Evolutionary conservation across 2,888 invertebrate genomes (phyloP), one percentile per base, ranked within the genome.

Genomic region (Polydrusus tereticollis): DNA sequence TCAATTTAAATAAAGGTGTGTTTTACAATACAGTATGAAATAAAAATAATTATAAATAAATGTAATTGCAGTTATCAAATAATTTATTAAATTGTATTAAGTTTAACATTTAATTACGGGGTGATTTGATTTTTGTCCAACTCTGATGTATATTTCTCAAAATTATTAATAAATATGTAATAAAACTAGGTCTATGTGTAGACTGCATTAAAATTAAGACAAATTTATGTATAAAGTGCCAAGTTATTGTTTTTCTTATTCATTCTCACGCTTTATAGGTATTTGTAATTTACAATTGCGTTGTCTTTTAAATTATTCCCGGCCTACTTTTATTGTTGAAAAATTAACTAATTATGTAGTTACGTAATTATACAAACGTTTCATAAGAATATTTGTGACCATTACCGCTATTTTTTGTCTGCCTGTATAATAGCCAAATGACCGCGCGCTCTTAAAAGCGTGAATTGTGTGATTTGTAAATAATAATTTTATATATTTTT

Each of bases 311-410:
- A 63, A 71, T 65, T 71, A 71, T 58, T 71, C 70, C 65, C 65
- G 65, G 65, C 70, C 70, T 60, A 71, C 70, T 65, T 71, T 60
- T 65, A 60, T 71, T 65, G 65, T 59, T 65, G 50, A 71, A 71
- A 71, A 71, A 65, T 65, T 55, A 18, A 71, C 65, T 57, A 69
- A 69, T 69, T 43, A 43, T 5, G 6, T 50, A 50, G 12, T 50
- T 69, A 58, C 57, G 6, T 8, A 16, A 58, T 69, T 64, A 57
- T 41, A 57, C 6, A 41, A 57, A 36, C 58, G 58, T 64, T 69
- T 21, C 18, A 50, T 50, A 69, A 69, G 16, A 6, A 0, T 52
- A 21, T 52, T 58, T 38, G 60, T 36, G 64, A 52, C 50, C 38
- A 18, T 52, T 52, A 21, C 0, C 6, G 21, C 20, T 3, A 8